phyloP scores from a whole-genome alignment of 2,797 vertebrate species.

The Danio choprae region DNA sequence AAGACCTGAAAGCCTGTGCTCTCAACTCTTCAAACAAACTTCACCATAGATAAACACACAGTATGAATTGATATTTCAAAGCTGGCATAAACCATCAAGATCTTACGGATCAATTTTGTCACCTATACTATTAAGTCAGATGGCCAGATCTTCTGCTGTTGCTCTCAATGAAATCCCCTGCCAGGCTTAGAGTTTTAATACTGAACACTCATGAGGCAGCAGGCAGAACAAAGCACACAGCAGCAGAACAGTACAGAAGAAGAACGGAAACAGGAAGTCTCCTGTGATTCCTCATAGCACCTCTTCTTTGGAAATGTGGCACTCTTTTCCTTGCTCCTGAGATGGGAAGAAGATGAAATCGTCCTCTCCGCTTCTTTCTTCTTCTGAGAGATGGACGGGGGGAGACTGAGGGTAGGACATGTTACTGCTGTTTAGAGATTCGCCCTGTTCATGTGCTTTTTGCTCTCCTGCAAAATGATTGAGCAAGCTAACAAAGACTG shows the following conservation, averaged over 20 bases:
- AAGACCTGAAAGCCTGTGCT: conserved; percentile 4
- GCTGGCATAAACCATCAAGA: neutral
- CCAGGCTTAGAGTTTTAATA: conserved; percentile 37
- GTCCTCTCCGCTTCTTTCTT: conserved; percentile 69
- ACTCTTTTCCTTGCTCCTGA: conserved; percentile 81
- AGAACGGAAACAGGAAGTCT: neutral
- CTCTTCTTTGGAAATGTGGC: conserved; percentile 79
- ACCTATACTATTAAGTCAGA: neutral
- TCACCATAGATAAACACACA: neutral
- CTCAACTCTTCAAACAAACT: neutral
- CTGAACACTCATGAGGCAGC: conserved; percentile 9
- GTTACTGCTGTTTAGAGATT: conserved; percentile 21
- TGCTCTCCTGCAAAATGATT: conserved; percentile 70
- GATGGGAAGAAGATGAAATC: conserved; percentile 73
- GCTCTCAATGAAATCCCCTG: conserved; percentile 23
- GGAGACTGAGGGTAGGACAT: conserved; percentile 63
- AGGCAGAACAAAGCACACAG: conserved; percentile 19
- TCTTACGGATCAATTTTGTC: neutral
- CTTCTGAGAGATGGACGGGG: conserved; percentile 71
- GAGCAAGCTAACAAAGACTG: conserved; percentile 79
- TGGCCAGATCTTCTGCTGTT: conserved; percentile 3
- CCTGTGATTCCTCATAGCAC: conserved; percentile 58
- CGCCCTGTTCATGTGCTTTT: conserved; percentile 52
- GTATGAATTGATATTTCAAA: conserved; percentile 7
- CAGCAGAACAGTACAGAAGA: neutral